These are phyloP conservation scores for Diarsia rubi DNA, from an alignment of 2,888 invertebrate species.

Conservation along the genomic window DNA sequence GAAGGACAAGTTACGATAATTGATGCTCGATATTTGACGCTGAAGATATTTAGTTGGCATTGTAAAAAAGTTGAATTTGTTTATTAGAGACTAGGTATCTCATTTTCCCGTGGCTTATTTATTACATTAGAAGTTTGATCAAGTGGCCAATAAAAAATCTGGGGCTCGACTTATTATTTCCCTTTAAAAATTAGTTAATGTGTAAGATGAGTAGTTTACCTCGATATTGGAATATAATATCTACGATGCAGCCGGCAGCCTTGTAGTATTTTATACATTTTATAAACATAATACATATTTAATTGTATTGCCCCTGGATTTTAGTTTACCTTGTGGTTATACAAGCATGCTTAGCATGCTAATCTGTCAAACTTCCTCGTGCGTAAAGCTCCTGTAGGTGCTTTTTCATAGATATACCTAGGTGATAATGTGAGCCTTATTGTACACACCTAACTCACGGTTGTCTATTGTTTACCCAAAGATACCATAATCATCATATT, in stretches of 20 bases:
- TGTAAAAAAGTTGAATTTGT: too few relatives aligned
- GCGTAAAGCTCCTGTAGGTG: not conserved
- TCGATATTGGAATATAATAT: slow-evolving; percentile 25
- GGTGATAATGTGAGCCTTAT: not conserved
- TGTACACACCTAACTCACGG: too few relatives aligned
- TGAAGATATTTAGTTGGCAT: too few relatives aligned
- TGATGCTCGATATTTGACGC: too few relatives aligned
- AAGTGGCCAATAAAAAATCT: too few relatives aligned
- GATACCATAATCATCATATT: too few relatives aligned
- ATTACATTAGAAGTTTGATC: too few relatives aligned
- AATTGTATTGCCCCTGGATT: slow-evolving; percentile 9
- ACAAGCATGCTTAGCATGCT: not conserved
- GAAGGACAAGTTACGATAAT: too few relatives aligned
- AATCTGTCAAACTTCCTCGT: slow-evolving; percentile 8
- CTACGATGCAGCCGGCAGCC: slow-evolving; percentile 14
- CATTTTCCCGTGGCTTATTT: too few relatives aligned
- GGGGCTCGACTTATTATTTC: too few relatives aligned
- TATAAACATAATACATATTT: slow-evolving; percentile 17
- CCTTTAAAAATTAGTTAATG: slow-evolving; percentile 13
- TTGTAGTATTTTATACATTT: slow-evolving; percentile 19
- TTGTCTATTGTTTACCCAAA: too few relatives aligned
- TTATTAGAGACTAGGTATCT: too few relatives aligned
- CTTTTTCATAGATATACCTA: not conserved
- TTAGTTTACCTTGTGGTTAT: slow-evolving; percentile 14
- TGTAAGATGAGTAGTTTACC: slow-evolving; percentile 41